phyloP scores from a whole-genome alignment of 1,140 invertebrate genomes.

The Rhizoglyphus robini region DNA sequence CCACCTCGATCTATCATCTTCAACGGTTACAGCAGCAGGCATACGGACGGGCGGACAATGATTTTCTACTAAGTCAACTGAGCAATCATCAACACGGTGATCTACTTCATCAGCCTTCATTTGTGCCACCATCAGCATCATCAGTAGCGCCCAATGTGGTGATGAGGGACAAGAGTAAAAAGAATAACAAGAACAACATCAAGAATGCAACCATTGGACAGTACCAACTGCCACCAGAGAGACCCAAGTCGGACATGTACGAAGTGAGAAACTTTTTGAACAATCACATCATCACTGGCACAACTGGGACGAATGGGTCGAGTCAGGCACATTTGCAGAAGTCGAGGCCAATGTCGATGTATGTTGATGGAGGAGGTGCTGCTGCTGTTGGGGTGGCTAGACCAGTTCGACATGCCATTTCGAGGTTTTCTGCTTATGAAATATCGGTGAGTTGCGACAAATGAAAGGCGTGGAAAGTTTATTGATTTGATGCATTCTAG shows the following conservation, averaged over 20 bases:
- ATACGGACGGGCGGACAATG: neutral
- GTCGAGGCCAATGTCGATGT: slow-evolving; percentile 4
- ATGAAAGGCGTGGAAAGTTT: neutral
- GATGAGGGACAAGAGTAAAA: slow-evolving; percentile 3
- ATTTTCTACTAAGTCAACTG: neutral
- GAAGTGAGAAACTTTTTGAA: neutral
- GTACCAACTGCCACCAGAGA: too few species aligned
- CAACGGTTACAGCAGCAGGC: slow-evolving; percentile 1
- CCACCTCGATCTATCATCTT: slow-evolving; percentile 13
- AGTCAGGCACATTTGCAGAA: neutral
- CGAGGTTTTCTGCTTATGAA: slow-evolving; percentile 3
- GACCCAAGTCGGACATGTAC: slow-evolving; percentile 8
- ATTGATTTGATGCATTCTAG: neutral
- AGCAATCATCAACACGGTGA: neutral
- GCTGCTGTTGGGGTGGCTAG: neutral
- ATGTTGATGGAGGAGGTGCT: neutral
- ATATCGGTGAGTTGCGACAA: neutral
- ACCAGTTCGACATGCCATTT: neutral
- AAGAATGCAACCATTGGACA: too few species aligned
- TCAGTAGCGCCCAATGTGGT: neutral
- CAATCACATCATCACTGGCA: slow-evolving; percentile 3
- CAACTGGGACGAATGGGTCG: too few species aligned
- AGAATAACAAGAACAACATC: neutral
- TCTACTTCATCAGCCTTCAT: neutral
- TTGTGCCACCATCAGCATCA: neutral